A percentile compares a stretch with the other conserved stretches of the same genome.
These are phyloP conservation scores for Bathynomus jamesi DNA, from an alignment of 1,140 invertebrate genomes.

Conservation along the genomic window DNA sequence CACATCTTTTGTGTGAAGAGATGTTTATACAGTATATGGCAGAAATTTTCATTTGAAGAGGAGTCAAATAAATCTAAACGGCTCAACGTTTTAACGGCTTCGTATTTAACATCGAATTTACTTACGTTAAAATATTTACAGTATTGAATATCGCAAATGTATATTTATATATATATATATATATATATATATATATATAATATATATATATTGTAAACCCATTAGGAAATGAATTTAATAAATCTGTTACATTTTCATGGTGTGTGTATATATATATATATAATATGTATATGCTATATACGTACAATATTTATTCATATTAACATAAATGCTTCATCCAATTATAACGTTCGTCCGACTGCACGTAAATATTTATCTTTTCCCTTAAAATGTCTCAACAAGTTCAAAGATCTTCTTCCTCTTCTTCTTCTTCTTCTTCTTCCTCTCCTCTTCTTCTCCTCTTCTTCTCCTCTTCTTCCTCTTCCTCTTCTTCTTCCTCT, in stretches of 20 bases:
- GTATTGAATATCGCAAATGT: not conserved
- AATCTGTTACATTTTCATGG: not conserved
- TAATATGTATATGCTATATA: not conserved
- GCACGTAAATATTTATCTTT: not conserved
- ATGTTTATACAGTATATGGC: too few relatives aligned
- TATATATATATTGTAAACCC: conserved; percentile 13
- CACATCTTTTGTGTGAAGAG: too few relatives aligned
- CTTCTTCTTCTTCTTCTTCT: not conserved
- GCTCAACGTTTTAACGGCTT: too few relatives aligned
- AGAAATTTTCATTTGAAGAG: too few relatives aligned
- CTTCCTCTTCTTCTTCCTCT: not conserved
- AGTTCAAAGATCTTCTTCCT: not conserved
- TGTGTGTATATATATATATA: conserved; percentile 6
- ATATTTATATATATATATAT: not conserved
- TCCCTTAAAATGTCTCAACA: not conserved
- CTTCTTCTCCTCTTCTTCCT: not conserved
- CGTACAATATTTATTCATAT: not conserved
- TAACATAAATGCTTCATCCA: not conserved
- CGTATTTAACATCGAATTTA: too few relatives aligned
- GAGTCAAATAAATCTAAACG: too few relatives aligned
- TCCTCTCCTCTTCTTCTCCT: not conserved
- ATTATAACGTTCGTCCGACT: not conserved
- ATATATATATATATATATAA: conserved; percentile 10
- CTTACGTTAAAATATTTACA: too few relatives aligned
- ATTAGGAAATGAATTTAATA: too few relatives aligned